phyloP scores from a whole-genome alignment of 2,797 vertebrate species.

The Sebastes oblongus region DNA sequence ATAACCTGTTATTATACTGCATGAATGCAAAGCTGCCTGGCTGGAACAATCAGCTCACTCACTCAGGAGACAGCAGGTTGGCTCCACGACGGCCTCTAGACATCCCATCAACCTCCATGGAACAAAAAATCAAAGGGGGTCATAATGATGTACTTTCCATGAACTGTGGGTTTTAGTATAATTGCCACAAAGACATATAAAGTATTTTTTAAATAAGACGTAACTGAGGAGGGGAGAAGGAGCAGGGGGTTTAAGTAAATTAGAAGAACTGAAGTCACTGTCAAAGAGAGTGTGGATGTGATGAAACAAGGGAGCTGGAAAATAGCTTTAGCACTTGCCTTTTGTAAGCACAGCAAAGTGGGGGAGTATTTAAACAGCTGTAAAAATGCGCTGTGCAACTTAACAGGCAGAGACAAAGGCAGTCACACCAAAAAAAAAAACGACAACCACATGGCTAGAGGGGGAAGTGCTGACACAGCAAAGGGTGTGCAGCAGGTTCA shows the following conservation, averaged over 20 bases:
- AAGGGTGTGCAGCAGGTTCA: constrained; percentile 60
- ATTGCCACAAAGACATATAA: constrained; percentile 53
- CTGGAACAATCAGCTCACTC: constrained; percentile 47
- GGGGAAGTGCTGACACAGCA: constrained; percentile 65
- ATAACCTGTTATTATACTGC: constrained; percentile 72
- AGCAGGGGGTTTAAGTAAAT: constrained; percentile 50
- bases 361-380: constrained; percentile 64
- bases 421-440: constrained; percentile 38
- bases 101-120: constrained; percentile 23
- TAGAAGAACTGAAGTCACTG: constrained; percentile 42
- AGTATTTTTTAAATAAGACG: constrained; percentile 4
- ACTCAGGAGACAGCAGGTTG: constrained; percentile 51
- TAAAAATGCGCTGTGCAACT: constrained; percentile 60
- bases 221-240: constrained; percentile 20
- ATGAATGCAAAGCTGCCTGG: constrained; percentile 47
- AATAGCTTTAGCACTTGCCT: constrained; percentile 55
- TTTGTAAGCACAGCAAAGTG: constrained; percentile 51
- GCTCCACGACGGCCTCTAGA: constrained; percentile 40
- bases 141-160: constrained; percentile 65
- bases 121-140: constrained; percentile 42
- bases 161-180: constrained; percentile 53
- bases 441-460: constrained; percentile 42
- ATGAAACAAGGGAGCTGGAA: constrained; percentile 62
- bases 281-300: constrained; percentile 58
- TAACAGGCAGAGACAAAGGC: constrained; percentile 68